Evolutionary conservation across 2,888 invertebrate species (phyloP).

Genomic region (Caenorhabditis angaria): DNA sequence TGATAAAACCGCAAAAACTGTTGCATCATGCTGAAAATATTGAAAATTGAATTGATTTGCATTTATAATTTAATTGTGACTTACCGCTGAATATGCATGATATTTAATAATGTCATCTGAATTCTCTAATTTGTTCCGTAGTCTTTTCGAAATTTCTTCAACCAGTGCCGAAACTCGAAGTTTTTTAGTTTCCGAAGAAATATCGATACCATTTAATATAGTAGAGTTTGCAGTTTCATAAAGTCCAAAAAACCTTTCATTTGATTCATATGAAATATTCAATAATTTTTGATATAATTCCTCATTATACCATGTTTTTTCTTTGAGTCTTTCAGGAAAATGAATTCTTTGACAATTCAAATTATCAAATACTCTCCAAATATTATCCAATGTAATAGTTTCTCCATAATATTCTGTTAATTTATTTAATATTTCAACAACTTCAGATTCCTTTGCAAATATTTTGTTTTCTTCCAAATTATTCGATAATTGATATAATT

Average conservation of each 20-base stretch:
- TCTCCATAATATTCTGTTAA: not conserved
- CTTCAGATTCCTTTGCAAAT: not conserved
- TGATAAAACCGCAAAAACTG: not conserved
- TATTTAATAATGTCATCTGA: not conserved
- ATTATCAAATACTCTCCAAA: not conserved
- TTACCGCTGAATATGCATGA: not conserved
- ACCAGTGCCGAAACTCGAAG: not conserved
- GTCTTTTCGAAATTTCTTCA: not conserved
- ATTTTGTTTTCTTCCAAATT: not conserved
- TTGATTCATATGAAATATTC: not conserved
- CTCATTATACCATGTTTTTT: not conserved
- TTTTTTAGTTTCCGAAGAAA: not conserved
- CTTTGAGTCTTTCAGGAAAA: not conserved
- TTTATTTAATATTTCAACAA: not conserved
- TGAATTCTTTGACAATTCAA: not conserved
- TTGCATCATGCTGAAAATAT: not conserved
- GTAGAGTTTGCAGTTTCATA: not conserved
- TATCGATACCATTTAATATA: not conserved
- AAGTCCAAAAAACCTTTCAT: not conserved
- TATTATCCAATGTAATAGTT: not conserved
- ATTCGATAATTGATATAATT: constrained; percentile 20
- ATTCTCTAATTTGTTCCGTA: not conserved
- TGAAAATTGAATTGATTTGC: no score
- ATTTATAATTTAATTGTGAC: no score
- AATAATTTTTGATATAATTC: not conserved